Evolutionary conservation across 2,797 vertebrate genomes (phyloP), one percentile per base, ranked within the genome.

Genomic region (Euphonia xanthogaster): DNA sequence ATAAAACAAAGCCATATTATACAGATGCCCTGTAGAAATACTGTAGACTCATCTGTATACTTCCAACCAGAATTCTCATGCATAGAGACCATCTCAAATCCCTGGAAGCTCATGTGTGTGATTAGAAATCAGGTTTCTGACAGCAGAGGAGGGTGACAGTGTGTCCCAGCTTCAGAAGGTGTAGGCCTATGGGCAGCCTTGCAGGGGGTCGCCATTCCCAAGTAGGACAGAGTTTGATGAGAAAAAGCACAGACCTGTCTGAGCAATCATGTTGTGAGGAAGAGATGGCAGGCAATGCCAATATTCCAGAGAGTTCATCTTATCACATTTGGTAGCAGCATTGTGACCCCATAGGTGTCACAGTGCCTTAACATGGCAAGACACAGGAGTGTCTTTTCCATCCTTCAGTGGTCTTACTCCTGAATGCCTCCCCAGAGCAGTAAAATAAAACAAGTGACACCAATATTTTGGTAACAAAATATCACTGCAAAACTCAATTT

Each of bases 161-260:
- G 57, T 51, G 9, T 10, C 7, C 14, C 40, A 62, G 23, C 23
- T 76, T 73, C 0, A 0, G 40, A 47, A 15, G 3, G 6, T 40
- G 9, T 1, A 0, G 47, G 19, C 7, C 18, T 30, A 9, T 50
- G 44, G 35, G 28, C n/a, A 79, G 28, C n/a, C 28, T 79, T 51
- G 14, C 33, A 18, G 14, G 20, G 9, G 28, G 14, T 4, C 47
- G 42, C 18, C n/a, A 25, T 68, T 88, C 39, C 27, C 30, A 71
- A 50, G 16, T n/a, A 68, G 78, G 40, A 74, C 1, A 1, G 51
- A 74, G 14, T 68, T 77, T 39, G 53, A n/a, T 67, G 58, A 53
- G 39, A 81, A 44, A 44, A 80, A 81, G 31, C 40, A 63, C 6
- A 53, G 33, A 25, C 22, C 24, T 60, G 13, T 31, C 28, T 47